phyloP scores from a whole-genome alignment of 2,113 vertebrate species.

The Strigops habroptila region DNA sequence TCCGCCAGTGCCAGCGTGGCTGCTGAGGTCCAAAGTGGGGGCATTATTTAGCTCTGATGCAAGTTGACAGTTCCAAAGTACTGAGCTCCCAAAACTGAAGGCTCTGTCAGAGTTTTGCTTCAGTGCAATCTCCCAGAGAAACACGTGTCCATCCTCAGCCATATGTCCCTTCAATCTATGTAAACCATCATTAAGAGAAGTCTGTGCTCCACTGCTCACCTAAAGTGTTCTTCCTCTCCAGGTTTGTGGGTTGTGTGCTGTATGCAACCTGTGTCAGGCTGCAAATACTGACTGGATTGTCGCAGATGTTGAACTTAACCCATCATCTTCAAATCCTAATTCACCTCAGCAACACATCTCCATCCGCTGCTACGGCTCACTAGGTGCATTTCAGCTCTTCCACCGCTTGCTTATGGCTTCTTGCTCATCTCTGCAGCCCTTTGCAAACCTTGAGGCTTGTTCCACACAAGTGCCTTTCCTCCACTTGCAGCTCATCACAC shows the following conservation, averaged over 20 bases:
- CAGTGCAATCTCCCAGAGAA: neutral
- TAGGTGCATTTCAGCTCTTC: neutral
- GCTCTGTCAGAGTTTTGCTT: neutral
- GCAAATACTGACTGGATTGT: neutral
- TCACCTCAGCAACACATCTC: neutral
- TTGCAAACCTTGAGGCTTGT: neutral
- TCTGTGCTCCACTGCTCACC: neutral
- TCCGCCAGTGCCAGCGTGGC: neutral
- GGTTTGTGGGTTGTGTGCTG: rapidly evolving
- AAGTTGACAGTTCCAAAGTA: neutral
- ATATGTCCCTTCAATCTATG: neutral
- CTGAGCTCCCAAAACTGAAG: neutral
- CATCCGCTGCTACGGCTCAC: neutral
- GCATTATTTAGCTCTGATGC: neutral
- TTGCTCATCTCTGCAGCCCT: neutral
- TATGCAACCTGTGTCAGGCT: neutral
- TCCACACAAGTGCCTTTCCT: neutral
- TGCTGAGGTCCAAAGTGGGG: neutral
- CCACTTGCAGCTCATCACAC: neutral
- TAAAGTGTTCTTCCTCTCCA: neutral
- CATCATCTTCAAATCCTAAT: neutral
- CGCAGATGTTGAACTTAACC: neutral
- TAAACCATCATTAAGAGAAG: neutral
- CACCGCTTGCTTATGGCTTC: neutral
- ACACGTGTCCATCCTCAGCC: neutral